Evolutionary conservation across 2,797 vertebrate species (phyloP).

Genomic region (Lemur catta): DNA sequence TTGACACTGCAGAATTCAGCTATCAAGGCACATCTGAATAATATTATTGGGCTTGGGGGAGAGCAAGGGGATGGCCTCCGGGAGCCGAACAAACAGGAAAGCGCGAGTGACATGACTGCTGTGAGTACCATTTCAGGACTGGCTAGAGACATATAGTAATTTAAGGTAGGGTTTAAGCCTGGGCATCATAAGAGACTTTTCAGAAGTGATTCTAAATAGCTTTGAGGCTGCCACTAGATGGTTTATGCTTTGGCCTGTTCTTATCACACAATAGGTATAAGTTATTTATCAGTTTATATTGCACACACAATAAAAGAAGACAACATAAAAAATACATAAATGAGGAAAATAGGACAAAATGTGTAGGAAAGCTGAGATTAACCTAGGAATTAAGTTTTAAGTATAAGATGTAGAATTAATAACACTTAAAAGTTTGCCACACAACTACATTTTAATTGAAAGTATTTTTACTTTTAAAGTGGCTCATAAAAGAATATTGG

Average conservation of each 20-base stretch:
- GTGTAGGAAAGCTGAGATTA: conserved; percentile 17
- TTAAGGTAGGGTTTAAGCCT: background rate
- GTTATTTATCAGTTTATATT: background rate
- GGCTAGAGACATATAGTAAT: background rate
- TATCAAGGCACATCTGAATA: conserved; percentile 87
- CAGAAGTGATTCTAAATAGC: background rate
- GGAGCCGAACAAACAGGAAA: conserved; percentile 49
- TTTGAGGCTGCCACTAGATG: background rate
- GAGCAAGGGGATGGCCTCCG: conserved; percentile 62
- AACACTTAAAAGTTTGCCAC: background rate
- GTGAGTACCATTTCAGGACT: conserved; percentile 55
- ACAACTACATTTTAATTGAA: background rate
- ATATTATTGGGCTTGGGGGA: conserved; percentile 65
- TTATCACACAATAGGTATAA: background rate
- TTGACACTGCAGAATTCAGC: conserved; percentile 88
- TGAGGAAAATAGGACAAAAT: conserved; percentile 19
- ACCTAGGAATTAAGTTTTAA: conserved; percentile 31
- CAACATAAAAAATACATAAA: background rate
- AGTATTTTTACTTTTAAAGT: background rate
- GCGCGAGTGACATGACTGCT: background rate
- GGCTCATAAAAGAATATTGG: background rate
- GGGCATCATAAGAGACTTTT: background rate
- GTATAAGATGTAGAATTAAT: background rate
- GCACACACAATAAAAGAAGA: background rate
- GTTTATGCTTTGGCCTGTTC: background rate